Percentiles rank a stretch among this genome's conserved stretches.
Conservation (phyloP, 2,797 vertebrate species). For the Okamejei kenojei region DNA sequence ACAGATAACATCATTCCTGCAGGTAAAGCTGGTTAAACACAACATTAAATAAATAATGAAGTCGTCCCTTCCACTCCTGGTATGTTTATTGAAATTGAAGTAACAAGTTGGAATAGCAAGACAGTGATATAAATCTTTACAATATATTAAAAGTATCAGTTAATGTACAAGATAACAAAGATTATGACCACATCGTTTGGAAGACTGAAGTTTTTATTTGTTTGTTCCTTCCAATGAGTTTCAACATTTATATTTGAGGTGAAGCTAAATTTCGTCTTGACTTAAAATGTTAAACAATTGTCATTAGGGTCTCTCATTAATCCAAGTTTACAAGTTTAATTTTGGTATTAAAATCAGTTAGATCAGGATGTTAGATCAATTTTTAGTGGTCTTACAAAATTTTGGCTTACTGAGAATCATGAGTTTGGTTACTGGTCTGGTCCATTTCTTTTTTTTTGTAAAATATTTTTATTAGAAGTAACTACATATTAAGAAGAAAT, state of each 20-base stretch:
- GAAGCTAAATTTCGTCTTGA: not conserved
- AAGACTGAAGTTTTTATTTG: not conserved
- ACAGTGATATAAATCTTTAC: not conserved
- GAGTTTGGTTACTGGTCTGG: not conserved
- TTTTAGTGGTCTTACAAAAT: not conserved
- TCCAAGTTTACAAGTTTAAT: not conserved
- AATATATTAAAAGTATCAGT: too few relatives aligned
- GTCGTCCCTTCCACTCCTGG: not conserved
- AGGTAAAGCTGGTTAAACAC: constrained; percentile 52
- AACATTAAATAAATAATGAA: not conserved
- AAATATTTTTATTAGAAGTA: too few relatives aligned
- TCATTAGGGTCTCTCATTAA: not conserved
- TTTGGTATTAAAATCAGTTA: not conserved
- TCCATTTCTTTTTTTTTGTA: too few relatives aligned
- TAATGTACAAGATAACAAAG: too few relatives aligned
- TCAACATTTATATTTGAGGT: not conserved
- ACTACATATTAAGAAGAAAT: too few relatives aligned
- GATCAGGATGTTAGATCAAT: not conserved
- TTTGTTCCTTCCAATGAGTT: not conserved
- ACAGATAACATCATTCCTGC: constrained; percentile 60
- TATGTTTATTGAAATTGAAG: not conserved
- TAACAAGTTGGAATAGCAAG: not conserved
- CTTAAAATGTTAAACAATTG: not conserved
- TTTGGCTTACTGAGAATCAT: too few relatives aligned
- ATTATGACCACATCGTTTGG: not conserved